Evolutionary conservation across 92 coral and sea anemone genomes (phyloP).

Genomic region (Chrysogorgia sp.): DNA sequence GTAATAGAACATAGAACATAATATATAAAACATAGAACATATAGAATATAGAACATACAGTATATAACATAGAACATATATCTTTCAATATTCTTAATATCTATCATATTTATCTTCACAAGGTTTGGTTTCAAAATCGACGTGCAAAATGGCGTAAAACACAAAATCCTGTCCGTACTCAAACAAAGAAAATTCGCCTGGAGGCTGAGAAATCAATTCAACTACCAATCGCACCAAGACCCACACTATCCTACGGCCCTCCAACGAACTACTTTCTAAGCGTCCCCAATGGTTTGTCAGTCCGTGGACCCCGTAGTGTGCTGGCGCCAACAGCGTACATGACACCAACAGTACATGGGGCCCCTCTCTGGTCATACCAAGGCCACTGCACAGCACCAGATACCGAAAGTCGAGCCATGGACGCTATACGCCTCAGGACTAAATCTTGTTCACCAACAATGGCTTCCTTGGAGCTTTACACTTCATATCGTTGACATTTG

Average conservation of each 20-base stretch:
- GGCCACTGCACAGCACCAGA: slow-evolving; percentile 74
- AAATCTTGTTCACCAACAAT: slow-evolving; percentile 83
- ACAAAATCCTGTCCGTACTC: slow-evolving; percentile 86
- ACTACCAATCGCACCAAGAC: slow-evolving; percentile 97
- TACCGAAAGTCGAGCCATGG: slow-evolving; percentile 86
- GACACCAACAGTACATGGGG: slow-evolving; percentile 88
- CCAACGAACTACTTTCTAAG: slow-evolving; percentile 91
- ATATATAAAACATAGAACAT: background rate
- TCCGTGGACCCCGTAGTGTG: slow-evolving; percentile 86
- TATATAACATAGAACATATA: background rate
- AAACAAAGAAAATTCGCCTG: slow-evolving; percentile 80
- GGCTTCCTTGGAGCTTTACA: slow-evolving; percentile 93
- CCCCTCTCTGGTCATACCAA: slow-evolving; percentile 95
- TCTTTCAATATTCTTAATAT: background rate
- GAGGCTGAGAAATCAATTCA: slow-evolving; percentile 83
- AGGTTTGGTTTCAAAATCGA: slow-evolving; percentile 99
- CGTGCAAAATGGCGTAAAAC: slow-evolving; percentile 98
- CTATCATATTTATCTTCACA: background rate
- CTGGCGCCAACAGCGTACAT: slow-evolving; percentile 84
- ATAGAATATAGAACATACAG: background rate
- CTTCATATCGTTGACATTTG: slow-evolving; percentile 74
- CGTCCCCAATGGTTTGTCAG: slow-evolving; percentile 81
- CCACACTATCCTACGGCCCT: slow-evolving; percentile 89
- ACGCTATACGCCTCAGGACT: slow-evolving; percentile 89
- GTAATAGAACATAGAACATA: too few relatives aligned